Evolutionary conservation across 2,797 vertebrate genomes (phyloP).

Genomic region (Sorex maritimensis): DNA sequence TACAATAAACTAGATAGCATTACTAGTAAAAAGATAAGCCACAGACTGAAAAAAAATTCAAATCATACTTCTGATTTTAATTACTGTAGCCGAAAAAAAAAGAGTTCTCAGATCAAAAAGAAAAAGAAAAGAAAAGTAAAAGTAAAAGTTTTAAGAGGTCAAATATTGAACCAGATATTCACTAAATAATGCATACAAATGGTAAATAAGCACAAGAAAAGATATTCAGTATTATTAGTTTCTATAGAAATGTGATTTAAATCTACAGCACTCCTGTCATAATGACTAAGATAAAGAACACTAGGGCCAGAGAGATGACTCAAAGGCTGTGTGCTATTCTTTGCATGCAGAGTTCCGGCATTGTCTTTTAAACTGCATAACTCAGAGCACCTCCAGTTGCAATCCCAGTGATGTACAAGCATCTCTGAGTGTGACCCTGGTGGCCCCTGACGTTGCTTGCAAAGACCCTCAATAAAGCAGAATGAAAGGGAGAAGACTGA

Average conservation of each 20-base stretch:
- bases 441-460: too few relatives aligned
- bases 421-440: too few relatives aligned
- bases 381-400: too few relatives aligned
- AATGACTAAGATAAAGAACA: not conserved
- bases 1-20: not conserved
- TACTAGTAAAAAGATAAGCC: not conserved
- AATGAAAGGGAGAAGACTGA: not conserved
- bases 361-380: too few relatives aligned
- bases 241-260: constrained; percentile 45
- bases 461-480: too few relatives aligned
- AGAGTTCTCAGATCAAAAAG: constrained; percentile 5
- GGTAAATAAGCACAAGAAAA: constrained; percentile 6
- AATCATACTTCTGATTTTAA: not conserved
- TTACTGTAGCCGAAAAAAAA: constrained; percentile 5
- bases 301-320: too few relatives aligned
- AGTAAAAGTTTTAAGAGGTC: too few relatives aligned
- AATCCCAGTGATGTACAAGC: too few relatives aligned
- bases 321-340: too few relatives aligned
- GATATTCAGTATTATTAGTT: not conserved
- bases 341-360: too few relatives aligned
- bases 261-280: not conserved
- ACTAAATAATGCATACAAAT: constrained; percentile 6
- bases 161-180: not conserved
- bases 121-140: not conserved
- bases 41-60: not conserved